Base-by-base conservation (phyloP, 2,888 invertebrate genomes). In the Archaeoteleia sp. region DNA sequence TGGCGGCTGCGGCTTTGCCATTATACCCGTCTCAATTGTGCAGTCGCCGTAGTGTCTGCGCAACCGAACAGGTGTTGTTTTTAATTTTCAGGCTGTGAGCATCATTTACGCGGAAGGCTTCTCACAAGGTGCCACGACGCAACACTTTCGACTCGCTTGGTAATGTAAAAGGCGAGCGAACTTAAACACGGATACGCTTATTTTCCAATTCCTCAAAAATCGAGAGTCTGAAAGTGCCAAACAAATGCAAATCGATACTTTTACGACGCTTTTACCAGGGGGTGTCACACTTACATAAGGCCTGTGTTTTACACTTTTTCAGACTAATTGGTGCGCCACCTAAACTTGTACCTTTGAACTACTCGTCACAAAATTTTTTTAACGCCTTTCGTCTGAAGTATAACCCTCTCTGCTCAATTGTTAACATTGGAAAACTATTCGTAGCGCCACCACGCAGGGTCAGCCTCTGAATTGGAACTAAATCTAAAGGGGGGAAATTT, bases 31-130 rank as follows among this genome's bases (percentile, higher is more conserved):
- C 53, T 15, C 20, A 42, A 43, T 43, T 53, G 34, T 42, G 53
- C 43, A 35, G 43, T 37, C 43, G 15, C 23, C 27, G 54, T 39
- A 30, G 35, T 55, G 55, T 55, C 29, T 49, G 49, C 35, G 40
- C 42, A 29, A 23, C 42, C 34, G 60, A 60, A 45, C 60, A 60
- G 60, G 60, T 60, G 60, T 49, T 58, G 40, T 48, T 49, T 49
- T 58, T 42, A 58, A 58, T 49, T 58, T 58, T 58, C 42, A 42
- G 27, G 40, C 35, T 48, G 49, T 48, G 58, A 58, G 42, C 48
- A 48, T 58, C 49, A 49, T 49, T 58, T 58, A 58, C 29, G 58
- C 49, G 57, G 57, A 57, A 57, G 48, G 29, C 39, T 42, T 35
- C 49, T 49, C 58, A 39, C 48, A 42, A 58, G 58, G 58, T 55